A percentile compares a stretch with the other conserved stretches of the same genome.
Conservation (phyloP, 2,113 vertebrate genomes). For the Panthera tigris region DNA sequence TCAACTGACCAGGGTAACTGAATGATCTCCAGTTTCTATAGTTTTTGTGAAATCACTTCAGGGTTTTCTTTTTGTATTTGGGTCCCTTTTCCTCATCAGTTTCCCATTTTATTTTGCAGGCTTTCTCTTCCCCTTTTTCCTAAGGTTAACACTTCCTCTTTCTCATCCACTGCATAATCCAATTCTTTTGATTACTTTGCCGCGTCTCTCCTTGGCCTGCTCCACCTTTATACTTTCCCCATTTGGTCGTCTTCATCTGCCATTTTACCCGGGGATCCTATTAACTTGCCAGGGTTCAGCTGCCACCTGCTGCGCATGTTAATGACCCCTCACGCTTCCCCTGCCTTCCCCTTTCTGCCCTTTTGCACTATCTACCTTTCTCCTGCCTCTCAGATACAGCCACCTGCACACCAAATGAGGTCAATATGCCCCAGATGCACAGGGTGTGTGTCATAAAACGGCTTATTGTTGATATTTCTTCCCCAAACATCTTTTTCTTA, state of each 20-base stretch:
- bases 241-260: conserved; percentile 44
- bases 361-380: background rate
- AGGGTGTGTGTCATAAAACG: background rate
- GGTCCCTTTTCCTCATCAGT: background rate
- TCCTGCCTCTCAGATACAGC: background rate
- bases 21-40: background rate
- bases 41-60: background rate
- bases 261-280: conserved; percentile 47
- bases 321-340: background rate
- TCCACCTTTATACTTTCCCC: background rate
- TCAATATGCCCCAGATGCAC: background rate
- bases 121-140: conserved; percentile 45
- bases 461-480: background rate
- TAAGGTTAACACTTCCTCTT: conserved; percentile 51
- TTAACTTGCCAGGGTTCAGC: background rate
- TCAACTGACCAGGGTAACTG: background rate
- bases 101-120: conserved; percentile 45
- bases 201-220: background rate
- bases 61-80: background rate
- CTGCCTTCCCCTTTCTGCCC: background rate
- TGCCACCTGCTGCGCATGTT: background rate
- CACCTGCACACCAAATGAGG: conserved; percentile 35
- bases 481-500: background rate
- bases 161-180: conserved; percentile 34
- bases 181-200: conserved; percentile 29